Percentiles rank a stretch among this genome's conserved stretches.
These are phyloP conservation scores for Scomber scombrus DNA, from an alignment of 2,113 vertebrate species.

Conservation along the genomic window DNA sequence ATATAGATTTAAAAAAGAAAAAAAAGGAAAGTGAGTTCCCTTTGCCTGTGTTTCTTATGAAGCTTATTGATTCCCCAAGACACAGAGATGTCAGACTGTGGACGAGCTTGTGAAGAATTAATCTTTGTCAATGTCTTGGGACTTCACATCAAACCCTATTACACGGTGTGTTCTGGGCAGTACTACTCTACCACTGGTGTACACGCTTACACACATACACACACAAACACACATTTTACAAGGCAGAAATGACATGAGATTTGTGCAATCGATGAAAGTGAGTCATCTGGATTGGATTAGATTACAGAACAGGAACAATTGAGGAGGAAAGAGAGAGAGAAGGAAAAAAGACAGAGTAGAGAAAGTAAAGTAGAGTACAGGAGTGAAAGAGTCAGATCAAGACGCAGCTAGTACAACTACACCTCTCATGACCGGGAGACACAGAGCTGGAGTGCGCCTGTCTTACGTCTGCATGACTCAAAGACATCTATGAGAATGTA, in stretches of 20 bases:
- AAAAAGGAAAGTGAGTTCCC: not conserved
- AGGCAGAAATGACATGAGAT: constrained; percentile 49
- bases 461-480: constrained; percentile 27
- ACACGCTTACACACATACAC: not conserved
- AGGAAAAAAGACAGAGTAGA: not conserved
- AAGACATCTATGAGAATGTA: constrained; percentile 39
- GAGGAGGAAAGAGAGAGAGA: constrained; percentile 4
- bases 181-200: constrained; percentile 15
- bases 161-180: constrained; percentile 28
- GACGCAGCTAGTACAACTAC: constrained; percentile 27
- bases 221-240: constrained; percentile 14
- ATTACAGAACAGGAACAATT: constrained; percentile 45
- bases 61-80: constrained; percentile 42
- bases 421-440: constrained; percentile 14
- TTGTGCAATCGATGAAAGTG: constrained; percentile 66
- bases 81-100: constrained; percentile 36
- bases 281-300: constrained; percentile 69
- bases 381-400: constrained; percentile 21
- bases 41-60: constrained; percentile 23
- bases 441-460: constrained; percentile 1
- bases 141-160: constrained; percentile 50
- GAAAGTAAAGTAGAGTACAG: not conserved
- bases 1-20: constrained; percentile 12
- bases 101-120: constrained; percentile 59
- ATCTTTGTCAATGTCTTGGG: constrained; percentile 53